Conservation (phyloP, 92 coral and sea anemone species). For the Metridium senile region DNA sequence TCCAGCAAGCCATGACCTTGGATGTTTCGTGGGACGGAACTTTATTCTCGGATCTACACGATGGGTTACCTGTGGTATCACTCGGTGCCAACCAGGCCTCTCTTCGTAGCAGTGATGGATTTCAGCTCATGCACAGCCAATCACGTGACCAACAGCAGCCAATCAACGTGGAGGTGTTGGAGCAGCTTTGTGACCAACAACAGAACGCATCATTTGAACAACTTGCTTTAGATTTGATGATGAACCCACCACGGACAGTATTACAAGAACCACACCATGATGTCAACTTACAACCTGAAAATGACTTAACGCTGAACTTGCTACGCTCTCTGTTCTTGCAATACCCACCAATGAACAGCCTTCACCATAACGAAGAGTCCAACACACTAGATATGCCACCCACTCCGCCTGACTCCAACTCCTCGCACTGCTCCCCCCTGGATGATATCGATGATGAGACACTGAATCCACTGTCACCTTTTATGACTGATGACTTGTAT, state of each 20-base stretch:
- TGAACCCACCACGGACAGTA: conserved; percentile 4
- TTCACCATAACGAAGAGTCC: neutral
- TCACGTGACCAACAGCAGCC: conserved; percentile 19
- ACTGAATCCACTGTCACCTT: conserved; percentile 20
- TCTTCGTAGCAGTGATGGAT: no score
- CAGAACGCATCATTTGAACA: conserved; percentile 10
- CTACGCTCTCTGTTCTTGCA: conserved; percentile 9
- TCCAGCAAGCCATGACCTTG: conserved; percentile 10
- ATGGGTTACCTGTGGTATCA: conserved; percentile 13
- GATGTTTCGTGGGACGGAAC: conserved; percentile 9
- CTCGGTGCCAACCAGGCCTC: no score
- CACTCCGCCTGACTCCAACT: conserved; percentile 21
- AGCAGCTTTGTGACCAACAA: neutral
- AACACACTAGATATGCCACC: neutral
- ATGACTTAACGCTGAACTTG: neutral
- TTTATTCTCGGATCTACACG: neutral
- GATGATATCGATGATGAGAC: conserved; percentile 26
- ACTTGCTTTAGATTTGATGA: conserved; percentile 23
- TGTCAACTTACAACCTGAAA: neutral
- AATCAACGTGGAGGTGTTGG: neutral
- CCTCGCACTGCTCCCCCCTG: conserved; percentile 14
- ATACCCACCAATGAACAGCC: conserved; percentile 1
- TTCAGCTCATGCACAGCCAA: neutral
- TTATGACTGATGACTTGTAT: conserved; percentile 34
- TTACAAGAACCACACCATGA: neutral